These are phyloP conservation scores for Stenoptilia bipunctidactyla DNA, from an alignment of 2,888 invertebrate genomes.

Conservation along the genomic window DNA sequence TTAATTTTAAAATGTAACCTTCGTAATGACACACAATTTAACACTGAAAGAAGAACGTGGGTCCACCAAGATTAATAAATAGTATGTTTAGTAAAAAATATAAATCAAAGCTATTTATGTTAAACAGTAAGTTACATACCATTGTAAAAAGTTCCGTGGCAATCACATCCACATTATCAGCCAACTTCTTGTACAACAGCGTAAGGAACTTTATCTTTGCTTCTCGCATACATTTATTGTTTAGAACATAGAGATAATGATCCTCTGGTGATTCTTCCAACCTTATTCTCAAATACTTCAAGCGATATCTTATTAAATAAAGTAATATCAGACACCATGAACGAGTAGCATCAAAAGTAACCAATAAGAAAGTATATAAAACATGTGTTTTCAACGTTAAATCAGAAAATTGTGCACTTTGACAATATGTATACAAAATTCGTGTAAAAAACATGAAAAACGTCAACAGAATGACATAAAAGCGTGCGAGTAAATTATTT, in stretches of 20 bases:
- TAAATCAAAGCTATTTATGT: too few species aligned
- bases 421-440: slow-evolving; percentile 27
- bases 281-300: slow-evolving; percentile 34
- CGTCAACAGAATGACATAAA: slow-evolving; percentile 21
- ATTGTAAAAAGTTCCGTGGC: slow-evolving; percentile 44
- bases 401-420: slow-evolving; percentile 18
- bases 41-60: too few species aligned
- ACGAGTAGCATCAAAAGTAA: slow-evolving; percentile 45
- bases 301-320: slow-evolving; percentile 37
- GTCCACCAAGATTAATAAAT: too few species aligned
- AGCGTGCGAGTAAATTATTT: background rate
- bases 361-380: slow-evolving; percentile 35
- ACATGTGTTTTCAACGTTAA: slow-evolving; percentile 32
- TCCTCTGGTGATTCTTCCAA: slow-evolving; percentile 37
- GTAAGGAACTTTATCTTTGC: slow-evolving; percentile 38
- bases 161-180: slow-evolving; percentile 39
- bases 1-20: too few species aligned
- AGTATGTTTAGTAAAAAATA: too few species aligned
- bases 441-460: slow-evolving; percentile 34
- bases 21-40: too few species aligned
- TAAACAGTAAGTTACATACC: slow-evolving; percentile 24
- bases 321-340: slow-evolving; percentile 47
- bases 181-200: slow-evolving; percentile 37
- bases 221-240: slow-evolving; percentile 36
- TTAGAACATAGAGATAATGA: slow-evolving; percentile 39